A percentile compares a stretch with the other conserved stretches of the same genome.
phyloP scores from a whole-genome alignment of 2,113 vertebrate species.

The Zosterops borbonicus region DNA sequence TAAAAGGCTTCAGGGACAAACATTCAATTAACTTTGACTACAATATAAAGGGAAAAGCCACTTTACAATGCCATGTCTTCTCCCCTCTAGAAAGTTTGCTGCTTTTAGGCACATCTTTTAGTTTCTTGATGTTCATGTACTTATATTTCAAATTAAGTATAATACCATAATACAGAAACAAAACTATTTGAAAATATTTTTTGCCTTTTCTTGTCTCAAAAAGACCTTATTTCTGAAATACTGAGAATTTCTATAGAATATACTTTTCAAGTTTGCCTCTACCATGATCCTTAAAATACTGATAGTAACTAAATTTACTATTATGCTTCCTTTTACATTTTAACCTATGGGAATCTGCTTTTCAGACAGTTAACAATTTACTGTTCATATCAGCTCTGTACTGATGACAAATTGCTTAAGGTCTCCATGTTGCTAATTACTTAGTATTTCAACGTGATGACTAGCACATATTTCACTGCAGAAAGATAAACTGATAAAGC shows the following conservation, averaged over 20 bases:
- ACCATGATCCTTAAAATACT: not conserved
- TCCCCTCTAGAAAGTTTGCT: not conserved
- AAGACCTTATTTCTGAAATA: not conserved
- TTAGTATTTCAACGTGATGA: not conserved
- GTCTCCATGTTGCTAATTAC: not conserved
- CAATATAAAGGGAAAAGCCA: not conserved
- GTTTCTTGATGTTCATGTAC: not conserved
- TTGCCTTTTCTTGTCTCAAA: not conserved
- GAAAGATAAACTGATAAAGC: not conserved
- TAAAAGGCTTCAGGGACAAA: not conserved
- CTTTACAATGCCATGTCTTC: not conserved
- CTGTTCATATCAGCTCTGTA: not conserved
- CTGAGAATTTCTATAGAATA: not conserved
- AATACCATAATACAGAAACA: not conserved
- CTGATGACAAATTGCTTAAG: constrained; percentile 12
- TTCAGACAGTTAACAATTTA: constrained; percentile 2
- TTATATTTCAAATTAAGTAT: not conserved
- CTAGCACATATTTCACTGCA: not conserved
- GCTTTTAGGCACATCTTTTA: not conserved
- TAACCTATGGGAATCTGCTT: not conserved
- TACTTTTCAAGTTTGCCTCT: not conserved
- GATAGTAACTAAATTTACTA: not conserved
- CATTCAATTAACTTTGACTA: not conserved
- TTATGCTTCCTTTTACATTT: not conserved
- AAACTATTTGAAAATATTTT: not conserved